Evolutionary conservation across 2,113 vertebrate species (phyloP).

Genomic region (Rhinichthys klamathensis): DNA sequence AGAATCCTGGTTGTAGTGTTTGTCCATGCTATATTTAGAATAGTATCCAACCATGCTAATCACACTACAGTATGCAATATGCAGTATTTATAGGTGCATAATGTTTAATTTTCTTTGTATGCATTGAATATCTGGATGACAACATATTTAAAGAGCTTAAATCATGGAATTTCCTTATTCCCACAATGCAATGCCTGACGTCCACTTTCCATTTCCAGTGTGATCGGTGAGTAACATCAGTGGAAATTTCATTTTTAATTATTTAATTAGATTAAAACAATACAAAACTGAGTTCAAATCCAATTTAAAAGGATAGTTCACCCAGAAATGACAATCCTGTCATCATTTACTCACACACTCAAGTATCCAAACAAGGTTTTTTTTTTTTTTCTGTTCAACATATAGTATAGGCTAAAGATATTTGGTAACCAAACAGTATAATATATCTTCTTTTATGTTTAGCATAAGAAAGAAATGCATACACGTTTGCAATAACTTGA

Average conservation of each 20-base stretch:
- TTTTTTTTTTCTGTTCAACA: too few species aligned
- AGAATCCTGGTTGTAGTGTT: background rate
- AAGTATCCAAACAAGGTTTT: too few species aligned
- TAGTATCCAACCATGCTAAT: background rate
- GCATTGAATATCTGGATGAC: background rate
- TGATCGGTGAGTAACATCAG: background rate
- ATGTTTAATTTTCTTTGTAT: background rate
- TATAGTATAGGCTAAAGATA: too few species aligned
- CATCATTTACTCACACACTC: too few species aligned
- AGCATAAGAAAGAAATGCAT: too few species aligned
- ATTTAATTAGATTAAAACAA: background rate
- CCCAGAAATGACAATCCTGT: too few species aligned
- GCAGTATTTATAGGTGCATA: background rate
- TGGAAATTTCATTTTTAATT: background rate
- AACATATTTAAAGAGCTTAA: background rate
- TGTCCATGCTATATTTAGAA: background rate
- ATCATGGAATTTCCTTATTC: background rate
- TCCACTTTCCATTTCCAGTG: background rate
- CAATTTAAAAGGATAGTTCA: too few species aligned
- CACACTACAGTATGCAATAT: background rate
- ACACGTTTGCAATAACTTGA: too few species aligned
- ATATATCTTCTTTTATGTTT: too few species aligned
- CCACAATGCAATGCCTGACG: background rate
- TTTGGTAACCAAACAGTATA: too few species aligned
- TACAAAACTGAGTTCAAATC: background rate